Percentiles rank a stretch among this genome's conserved stretches.
Conservation (phyloP, 2,113 vertebrate genomes). For the Nothoprocta pentlandii region DNA sequence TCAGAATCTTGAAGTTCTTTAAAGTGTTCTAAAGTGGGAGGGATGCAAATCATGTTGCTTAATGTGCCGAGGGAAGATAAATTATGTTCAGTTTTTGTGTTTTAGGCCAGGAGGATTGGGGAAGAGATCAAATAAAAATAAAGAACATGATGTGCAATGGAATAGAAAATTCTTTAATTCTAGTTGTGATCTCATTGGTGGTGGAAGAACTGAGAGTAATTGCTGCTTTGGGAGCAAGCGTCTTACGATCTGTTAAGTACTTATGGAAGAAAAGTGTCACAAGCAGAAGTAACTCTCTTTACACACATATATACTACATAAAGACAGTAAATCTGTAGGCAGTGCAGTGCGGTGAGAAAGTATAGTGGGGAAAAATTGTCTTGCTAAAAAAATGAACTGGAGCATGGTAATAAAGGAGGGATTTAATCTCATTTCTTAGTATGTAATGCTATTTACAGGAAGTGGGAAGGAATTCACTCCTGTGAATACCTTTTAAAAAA, state of each 20-base stretch:
- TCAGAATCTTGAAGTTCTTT: background rate
- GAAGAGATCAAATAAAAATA: background rate
- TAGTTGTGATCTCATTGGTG: background rate
- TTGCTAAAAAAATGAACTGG: background rate
- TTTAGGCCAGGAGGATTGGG: background rate
- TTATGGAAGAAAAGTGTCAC: background rate
- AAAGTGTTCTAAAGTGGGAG: background rate
- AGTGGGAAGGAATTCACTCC: background rate
- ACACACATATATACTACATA: background rate
- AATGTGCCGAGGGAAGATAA: background rate
- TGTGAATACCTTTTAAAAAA: background rate
- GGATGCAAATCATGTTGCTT: background rate
- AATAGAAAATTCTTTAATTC: conserved; percentile 19
- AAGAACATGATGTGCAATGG: background rate
- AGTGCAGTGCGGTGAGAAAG: background rate
- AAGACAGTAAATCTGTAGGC: background rate
- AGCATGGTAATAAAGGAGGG: background rate
- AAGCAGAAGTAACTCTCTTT: background rate
- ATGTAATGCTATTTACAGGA: background rate
- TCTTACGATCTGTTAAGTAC: background rate
- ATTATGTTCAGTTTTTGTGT: background rate
- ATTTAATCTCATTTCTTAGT: background rate
- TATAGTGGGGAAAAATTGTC: background rate
- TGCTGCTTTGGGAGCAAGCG: background rate
- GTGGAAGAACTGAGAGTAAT: conserved; percentile 5